Evolutionary conservation across 2,797 vertebrate species (phyloP), one percentile per base, ranked within the genome.

Genomic region (Sebastes cheni): DNA sequence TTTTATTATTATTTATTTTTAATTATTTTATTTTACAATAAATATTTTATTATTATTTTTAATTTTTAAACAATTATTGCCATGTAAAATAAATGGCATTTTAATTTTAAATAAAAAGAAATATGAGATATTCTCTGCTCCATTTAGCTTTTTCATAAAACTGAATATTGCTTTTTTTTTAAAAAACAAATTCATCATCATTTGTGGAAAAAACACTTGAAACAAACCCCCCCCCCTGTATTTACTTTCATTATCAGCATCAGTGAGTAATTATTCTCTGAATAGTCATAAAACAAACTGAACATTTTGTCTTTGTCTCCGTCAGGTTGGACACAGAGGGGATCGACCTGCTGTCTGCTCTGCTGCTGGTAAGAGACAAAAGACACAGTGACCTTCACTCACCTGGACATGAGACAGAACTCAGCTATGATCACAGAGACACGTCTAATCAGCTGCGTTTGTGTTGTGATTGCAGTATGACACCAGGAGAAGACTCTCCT

Each of bases 241-340:
- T 60, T 50, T 16, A 9, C 12, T 6, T 22, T 66, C 12, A 39
- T 20, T 22, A 34, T 56, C n/a, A 23, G 1, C 8, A 39, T 18
- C 18, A 11, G 34, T 0, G 4, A 5, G 13, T 39, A 10, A 29
- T 52, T 36, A 9, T 66, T 58, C 22, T 20, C 39, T 10, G 2
- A 67, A 42, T 1, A 62, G 2, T 58, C 8, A 36, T 2, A 34
- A 18, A 27, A 64, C 25, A 72, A 52, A 23, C 36, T 61, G 2
- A 46, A 1, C 4, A 14, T 27, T 23, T n/a, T 32, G 12, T 20
- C 50, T 75, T 62, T 89, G 32, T 89, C 66, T 91, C 39, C 82
- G 1, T 67, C 78, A 99, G 98, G 91, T 89, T 99, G 94, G 98
- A 99, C 91, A 93, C 96, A 0, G 98, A 99, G 32, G 98, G 98